Evolutionary conservation across 2,113 vertebrate species (phyloP).

Genomic region (Mormyrus lacerda): DNA sequence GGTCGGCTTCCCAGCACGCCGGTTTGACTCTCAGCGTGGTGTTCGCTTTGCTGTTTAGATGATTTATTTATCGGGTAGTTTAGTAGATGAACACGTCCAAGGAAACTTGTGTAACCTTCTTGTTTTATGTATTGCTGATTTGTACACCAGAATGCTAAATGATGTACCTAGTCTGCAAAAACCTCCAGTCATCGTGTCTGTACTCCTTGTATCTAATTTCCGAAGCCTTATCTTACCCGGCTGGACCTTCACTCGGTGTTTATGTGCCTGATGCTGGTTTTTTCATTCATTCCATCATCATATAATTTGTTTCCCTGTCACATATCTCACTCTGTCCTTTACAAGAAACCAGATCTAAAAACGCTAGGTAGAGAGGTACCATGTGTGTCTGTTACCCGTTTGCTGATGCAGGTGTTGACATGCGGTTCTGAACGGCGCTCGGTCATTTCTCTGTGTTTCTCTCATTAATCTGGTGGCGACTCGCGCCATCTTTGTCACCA

Average conservation of each 20-base stretch:
- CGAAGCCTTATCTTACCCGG: not conserved
- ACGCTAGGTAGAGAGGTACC: not conserved
- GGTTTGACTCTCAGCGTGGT: not conserved
- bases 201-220: not conserved
- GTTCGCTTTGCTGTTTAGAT: not conserved
- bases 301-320: not conserved
- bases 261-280: not conserved
- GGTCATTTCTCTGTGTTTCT: not conserved
- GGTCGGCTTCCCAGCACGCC: not conserved
- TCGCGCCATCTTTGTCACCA: not conserved
- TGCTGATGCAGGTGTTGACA: not conserved
- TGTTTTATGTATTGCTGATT: not conserved
- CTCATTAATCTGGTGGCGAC: not conserved
- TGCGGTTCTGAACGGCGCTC: not conserved
- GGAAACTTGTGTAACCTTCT: not conserved
- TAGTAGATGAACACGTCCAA: not conserved
- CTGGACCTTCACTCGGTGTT: not conserved
- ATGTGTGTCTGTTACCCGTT: not conserved
- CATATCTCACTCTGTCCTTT: not conserved
- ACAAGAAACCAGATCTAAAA: not conserved
- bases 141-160: not conserved
- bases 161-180: not conserved
- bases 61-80: not conserved
- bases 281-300: not conserved
- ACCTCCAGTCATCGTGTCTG: not conserved